These are phyloP conservation scores for Cryptosula pallasiana DNA, from an alignment of 2,888 invertebrate species.

Conservation along the genomic window DNA sequence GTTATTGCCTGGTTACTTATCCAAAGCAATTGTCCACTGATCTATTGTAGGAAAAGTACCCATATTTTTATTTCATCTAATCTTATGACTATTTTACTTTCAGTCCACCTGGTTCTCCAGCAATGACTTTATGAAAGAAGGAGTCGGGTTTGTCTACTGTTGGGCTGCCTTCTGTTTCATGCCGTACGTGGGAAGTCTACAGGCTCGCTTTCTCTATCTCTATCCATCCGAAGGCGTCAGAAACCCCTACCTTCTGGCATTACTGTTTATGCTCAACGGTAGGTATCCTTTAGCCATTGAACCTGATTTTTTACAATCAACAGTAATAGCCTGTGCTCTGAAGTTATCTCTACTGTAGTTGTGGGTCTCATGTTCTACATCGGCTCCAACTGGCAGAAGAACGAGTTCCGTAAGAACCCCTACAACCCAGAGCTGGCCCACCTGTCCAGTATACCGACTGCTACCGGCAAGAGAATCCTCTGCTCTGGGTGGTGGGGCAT, in stretches of 20 bases:
- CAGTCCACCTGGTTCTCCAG: slow-evolving; percentile 57
- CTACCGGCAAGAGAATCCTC: slow-evolving; percentile 68
- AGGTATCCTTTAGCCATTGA: too few species aligned
- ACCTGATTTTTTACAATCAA: too few species aligned
- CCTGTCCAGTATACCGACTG: slow-evolving; percentile 46
- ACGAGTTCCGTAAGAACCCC: slow-evolving; percentile 75
- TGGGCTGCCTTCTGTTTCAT: slow-evolving; percentile 65
- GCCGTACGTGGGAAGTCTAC: slow-evolving; percentile 67
- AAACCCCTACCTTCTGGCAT: slow-evolving; percentile 37
- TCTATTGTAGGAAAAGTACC: too few species aligned
- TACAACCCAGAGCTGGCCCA: slow-evolving; percentile 63
- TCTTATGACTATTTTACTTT: background rate
- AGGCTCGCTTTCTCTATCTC: slow-evolving; percentile 67
- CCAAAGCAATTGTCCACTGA: too few species aligned
- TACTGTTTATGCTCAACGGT: slow-evolving; percentile 45
- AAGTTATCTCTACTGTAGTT: background rate
- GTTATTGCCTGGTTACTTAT: too few species aligned
- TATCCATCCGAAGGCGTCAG: slow-evolving; percentile 47
- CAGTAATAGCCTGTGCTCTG: too few species aligned
- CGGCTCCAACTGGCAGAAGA: slow-evolving; percentile 70
- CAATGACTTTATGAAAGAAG: slow-evolving; percentile 69
- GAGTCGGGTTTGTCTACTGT: slow-evolving; percentile 69
- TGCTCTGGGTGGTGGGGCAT: slow-evolving; percentile 74
- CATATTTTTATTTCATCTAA: too few species aligned
- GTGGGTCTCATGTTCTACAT: slow-evolving; percentile 11